phyloP scores from a whole-genome alignment of 2,797 vertebrate genomes.

The Sebastes ruberrimus region DNA sequence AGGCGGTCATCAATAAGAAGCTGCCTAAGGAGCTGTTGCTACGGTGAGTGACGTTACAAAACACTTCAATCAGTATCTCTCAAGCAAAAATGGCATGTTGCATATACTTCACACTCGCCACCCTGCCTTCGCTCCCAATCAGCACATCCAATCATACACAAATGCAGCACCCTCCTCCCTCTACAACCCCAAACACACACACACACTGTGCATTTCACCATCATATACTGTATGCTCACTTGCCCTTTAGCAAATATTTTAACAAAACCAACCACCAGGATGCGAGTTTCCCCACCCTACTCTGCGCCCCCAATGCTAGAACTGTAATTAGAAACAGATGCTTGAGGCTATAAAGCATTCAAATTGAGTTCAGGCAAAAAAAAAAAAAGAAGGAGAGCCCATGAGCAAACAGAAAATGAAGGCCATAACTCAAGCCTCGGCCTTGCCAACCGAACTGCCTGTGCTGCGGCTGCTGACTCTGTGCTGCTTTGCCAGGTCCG shows the following conservation, averaged over 20 bases:
- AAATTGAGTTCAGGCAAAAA: slow-evolving; percentile 56
- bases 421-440: slow-evolving; percentile 70
- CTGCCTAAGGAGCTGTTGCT: slow-evolving; percentile 97
- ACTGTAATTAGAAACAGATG: slow-evolving; percentile 65
- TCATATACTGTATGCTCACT: slow-evolving; percentile 15
- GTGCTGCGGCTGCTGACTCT: slow-evolving; percentile 50
- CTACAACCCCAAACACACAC: not conserved
- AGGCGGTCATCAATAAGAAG: slow-evolving; percentile 98
- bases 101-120: not conserved
- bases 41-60: slow-evolving; percentile 83
- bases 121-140: not conserved
- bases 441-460: slow-evolving; percentile 43
- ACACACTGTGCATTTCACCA: not conserved
- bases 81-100: slow-evolving; percentile 7
- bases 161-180: not conserved
- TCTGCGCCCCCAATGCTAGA: slow-evolving; percentile 31
- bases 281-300: slow-evolving; percentile 16
- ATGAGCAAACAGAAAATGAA: slow-evolving; percentile 68
- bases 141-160: slow-evolving; percentile 12
- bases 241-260: slow-evolving; percentile 22
- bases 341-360: slow-evolving; percentile 62
- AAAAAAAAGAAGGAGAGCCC: slow-evolving; percentile 10
- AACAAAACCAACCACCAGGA: slow-evolving; percentile 19
- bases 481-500: slow-evolving; percentile 40
- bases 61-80: slow-evolving; percentile 6